Base-by-base conservation (phyloP, 2,888 invertebrate species). In the Dynastes tityus region DNA sequence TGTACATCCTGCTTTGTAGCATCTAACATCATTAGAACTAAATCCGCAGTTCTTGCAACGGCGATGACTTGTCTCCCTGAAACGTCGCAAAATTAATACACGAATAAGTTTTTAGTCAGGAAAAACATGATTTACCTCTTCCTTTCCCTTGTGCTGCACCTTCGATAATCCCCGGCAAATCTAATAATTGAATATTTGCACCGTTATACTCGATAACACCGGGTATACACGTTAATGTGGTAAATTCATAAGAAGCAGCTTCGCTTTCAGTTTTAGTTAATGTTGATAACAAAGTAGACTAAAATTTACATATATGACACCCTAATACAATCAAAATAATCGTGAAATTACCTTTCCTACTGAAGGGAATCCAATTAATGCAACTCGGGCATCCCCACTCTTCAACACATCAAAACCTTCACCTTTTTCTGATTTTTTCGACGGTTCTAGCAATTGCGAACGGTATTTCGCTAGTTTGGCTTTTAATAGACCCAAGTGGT, bases 331-430 rank as follows among this genome's bases (percentile, higher is more conserved):
- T 5, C n/a, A 3, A 22, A 49, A 0, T 63, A 5, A 32, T 78
- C n/a, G 13, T 32, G 64, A 77, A 78, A 84, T 88, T 88, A 95
- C 95, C 91, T 98, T 98, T 89, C 98, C 98, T 49, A 98, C 98
- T 11, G 99, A 99, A 6, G 99, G 99, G 88, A 99, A 99, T 55
- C 99, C 99, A 84, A 99, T 99, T 4, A 99, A 91, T 6, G 98
- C 98, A 13, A 98, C 97, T 86, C 99, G 91, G 8, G 99, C 99
- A 93, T 99, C 99, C 68, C 99, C 99, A 84, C 98, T 98, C 89
- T 99, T 99, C 83, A 99, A 92, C 9, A 99, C 99, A 93, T 99
- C 99, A 89, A 99, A 99, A 0, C 99, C 99, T 89, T 97, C 97
- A 29, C 98, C 98, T 88, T 98, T 98, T 83, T 97, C 97, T 4